Base-by-base conservation (phyloP, 2,797 vertebrate species). In the Acrossocheilus fasciatus region DNA sequence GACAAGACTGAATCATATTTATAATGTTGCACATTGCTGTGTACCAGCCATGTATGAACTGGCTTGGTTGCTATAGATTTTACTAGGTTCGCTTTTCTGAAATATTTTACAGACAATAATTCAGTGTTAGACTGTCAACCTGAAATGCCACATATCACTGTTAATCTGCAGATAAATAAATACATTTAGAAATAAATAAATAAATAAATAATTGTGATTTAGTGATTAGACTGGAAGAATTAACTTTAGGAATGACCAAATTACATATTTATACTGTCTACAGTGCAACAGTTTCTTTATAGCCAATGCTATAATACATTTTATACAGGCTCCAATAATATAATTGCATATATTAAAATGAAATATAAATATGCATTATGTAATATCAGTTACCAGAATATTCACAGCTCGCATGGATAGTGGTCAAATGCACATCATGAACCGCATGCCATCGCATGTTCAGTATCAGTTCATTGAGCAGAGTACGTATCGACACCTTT, bases 401-500 rank as follows among this genome's bases (percentile, higher is more conserved):
- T 26, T 18, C 62, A 23, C 18, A 57, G 5, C 30, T 57, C 18
- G 20, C 20, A 8, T 76, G 30, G 47, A 75, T 6, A 7, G 39
- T 43, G 39, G 20, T 43, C 69, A 14, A 6, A 43, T n/a, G 39
- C 69, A 7, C 47, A 52, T 76, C 47, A 54, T 57, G 20, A 57
- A 52, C 1, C 45, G 1, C 73, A 34, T 77, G 50, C 34, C 50
- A 57, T 54, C 72, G 34, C 10, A 54, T 34, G 30, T 36, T 76
- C 50, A 76, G 30, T 4, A 76, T 57, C 18, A 34, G 10, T 57
- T 76, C 18, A 54, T 76, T 36, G 30, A 15, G 64, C 64, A 68
- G 64, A 36, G 64, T 9, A 9, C 15, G 36, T 36, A 68, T 36
- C 64, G 59, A 57, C 30, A 76, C 90, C 86, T 77, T 50, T 78